phyloP scores from a whole-genome alignment of 2,113 vertebrate genomes.

The Urocynchramus pylzowi region DNA sequence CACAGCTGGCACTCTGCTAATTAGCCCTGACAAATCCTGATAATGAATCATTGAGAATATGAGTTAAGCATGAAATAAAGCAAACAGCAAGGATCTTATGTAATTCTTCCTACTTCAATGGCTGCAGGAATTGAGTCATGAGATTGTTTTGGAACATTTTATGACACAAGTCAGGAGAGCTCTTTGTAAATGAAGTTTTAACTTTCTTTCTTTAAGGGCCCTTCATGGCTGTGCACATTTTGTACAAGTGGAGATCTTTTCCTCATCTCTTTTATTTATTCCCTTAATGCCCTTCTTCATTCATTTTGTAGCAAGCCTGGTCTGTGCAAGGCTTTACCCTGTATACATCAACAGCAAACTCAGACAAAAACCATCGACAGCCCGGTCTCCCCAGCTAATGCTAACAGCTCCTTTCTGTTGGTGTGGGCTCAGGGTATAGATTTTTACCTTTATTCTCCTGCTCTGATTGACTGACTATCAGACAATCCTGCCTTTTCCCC shows the following conservation, averaged over 20 bases:
- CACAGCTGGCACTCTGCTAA: slow-evolving; percentile 17
- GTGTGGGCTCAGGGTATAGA: background rate
- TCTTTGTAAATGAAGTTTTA: background rate
- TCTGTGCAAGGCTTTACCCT: background rate
- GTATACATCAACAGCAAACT: background rate
- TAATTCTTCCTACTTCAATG: background rate
- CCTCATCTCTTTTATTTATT: background rate
- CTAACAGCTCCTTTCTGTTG: background rate
- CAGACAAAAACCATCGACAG: background rate
- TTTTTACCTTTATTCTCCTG: background rate
- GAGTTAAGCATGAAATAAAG: background rate
- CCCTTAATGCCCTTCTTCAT: background rate
- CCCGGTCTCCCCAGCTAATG: background rate
- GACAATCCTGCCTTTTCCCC: background rate
- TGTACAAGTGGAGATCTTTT: background rate
- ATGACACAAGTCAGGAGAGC: background rate
- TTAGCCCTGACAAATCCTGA: slow-evolving; percentile 22
- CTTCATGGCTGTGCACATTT: background rate
- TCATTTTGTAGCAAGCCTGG: background rate
- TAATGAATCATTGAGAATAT: slow-evolving; percentile 29
- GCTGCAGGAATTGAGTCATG: slow-evolving; percentile 2
- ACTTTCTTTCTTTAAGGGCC: background rate
- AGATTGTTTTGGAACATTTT: background rate
- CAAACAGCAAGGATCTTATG: background rate
- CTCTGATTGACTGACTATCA: background rate